These are phyloP conservation scores for Alentia gelatinosa DNA, from an alignment of 2,888 invertebrate species.

Conservation along the genomic window DNA sequence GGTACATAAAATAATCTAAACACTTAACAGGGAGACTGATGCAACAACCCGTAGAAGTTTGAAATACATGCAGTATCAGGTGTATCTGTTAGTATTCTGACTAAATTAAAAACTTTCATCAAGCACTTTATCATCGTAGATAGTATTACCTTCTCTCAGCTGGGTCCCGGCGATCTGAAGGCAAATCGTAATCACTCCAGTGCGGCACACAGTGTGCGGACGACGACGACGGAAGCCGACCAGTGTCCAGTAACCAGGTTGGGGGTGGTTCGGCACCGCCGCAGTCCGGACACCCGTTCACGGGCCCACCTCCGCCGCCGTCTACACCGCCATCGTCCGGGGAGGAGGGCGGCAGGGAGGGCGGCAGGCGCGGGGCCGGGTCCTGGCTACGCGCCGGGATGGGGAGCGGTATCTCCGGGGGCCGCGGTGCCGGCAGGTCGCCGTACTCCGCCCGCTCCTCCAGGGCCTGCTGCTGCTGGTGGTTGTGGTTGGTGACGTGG, in stretches of 20 bases:
- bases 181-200: not conserved
- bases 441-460: not conserved
- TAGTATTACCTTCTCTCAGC: not conserved
- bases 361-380: not conserved
- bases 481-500: not conserved
- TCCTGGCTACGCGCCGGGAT: constrained; percentile 24
- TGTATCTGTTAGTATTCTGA: too few species aligned
- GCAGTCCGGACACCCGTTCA: not conserved
- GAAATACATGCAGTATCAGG: too few species aligned
- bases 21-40: too few species aligned
- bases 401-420: constrained; percentile 22
- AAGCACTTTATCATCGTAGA: too few species aligned
- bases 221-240: not conserved
- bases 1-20: too few species aligned
- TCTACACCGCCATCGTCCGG: too few species aligned
- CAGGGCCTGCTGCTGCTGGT: not conserved
- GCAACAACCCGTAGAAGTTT: too few species aligned
- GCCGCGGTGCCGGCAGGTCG: not conserved
- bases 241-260: not conserved
- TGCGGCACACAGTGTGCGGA: not conserved
- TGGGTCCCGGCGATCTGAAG: not conserved
- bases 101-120: too few species aligned
- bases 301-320: not conserved
- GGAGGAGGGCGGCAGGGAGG: not conserved
- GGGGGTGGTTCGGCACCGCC: not conserved